Conservation (phyloP, 2,797 vertebrate species). For the Argentina silus region DNA sequence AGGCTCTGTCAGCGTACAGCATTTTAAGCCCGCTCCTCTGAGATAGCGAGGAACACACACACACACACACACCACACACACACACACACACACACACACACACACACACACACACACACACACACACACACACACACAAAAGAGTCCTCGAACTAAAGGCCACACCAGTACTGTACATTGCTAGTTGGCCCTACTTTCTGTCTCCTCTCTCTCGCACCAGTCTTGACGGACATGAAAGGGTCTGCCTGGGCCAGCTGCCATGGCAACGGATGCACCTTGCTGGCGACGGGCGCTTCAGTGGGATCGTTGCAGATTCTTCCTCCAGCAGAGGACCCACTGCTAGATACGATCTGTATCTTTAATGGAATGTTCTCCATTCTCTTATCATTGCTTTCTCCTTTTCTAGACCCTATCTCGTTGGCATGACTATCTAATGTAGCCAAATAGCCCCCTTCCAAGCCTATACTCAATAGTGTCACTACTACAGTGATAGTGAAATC, state of each 20-base stretch:
- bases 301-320: conserved; percentile 59
- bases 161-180: conserved; percentile 52
- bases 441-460: conserved; percentile 63
- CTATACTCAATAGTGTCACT: conserved; percentile 28
- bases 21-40: conserved; percentile 48
- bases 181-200: conserved; percentile 21
- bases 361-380: conserved; percentile 71
- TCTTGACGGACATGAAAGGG: conserved; percentile 77
- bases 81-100: not conserved
- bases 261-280: conserved; percentile 82
- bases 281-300: conserved; percentile 57
- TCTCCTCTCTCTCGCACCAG: conserved; percentile 48
- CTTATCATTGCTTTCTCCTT: conserved; percentile 68
- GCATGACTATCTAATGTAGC: conserved; percentile 62
- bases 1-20: conserved; percentile 68
- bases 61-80: conserved; percentile 32
- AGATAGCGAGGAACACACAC: conserved; percentile 45
- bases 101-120: conserved; percentile 13
- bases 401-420: conserved; percentile 29
- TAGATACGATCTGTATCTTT: conserved; percentile 67
- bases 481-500: too few relatives aligned
- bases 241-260: conserved; percentile 77
- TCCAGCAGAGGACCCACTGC: conserved; percentile 44
- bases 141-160: conserved; percentile 50
- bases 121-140: conserved; percentile 25